phyloP scores from a whole-genome alignment of 2,888 invertebrate species.

The Podabrus alpinus region DNA sequence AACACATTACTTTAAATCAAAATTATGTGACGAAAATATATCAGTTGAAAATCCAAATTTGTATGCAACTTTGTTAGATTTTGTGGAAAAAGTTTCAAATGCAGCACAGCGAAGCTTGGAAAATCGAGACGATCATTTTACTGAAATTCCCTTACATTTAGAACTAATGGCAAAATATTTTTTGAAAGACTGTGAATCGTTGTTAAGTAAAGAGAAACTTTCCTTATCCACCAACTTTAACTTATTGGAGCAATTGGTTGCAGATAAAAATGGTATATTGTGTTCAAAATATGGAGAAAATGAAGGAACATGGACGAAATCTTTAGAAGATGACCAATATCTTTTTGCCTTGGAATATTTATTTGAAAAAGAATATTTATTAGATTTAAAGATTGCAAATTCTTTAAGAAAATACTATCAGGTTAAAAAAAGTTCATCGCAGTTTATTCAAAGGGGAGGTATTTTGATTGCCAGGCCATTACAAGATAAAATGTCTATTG shows the following conservation, averaged over 20 bases:
- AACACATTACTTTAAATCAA: background rate
- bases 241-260: background rate
- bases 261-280: background rate
- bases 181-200: background rate
- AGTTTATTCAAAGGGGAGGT: background rate
- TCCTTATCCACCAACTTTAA: background rate
- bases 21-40: background rate
- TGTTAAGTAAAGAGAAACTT: background rate
- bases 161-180: background rate
- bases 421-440: background rate
- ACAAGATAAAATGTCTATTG: background rate
- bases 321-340: background rate
- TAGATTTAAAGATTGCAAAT: background rate
- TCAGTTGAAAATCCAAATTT: background rate
- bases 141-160: background rate
- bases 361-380: background rate
- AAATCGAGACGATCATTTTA: background rate
- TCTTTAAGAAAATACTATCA: background rate
- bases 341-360: background rate
- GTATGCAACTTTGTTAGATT: background rate
- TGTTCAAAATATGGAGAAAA: constrained; percentile 1
- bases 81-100: background rate
- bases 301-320: background rate
- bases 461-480: background rate
- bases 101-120: background rate